Evolutionary conservation across 2,888 invertebrate genomes (phyloP), one percentile per base, ranked within the genome.

Genomic region (Tenthredo livida): DNA sequence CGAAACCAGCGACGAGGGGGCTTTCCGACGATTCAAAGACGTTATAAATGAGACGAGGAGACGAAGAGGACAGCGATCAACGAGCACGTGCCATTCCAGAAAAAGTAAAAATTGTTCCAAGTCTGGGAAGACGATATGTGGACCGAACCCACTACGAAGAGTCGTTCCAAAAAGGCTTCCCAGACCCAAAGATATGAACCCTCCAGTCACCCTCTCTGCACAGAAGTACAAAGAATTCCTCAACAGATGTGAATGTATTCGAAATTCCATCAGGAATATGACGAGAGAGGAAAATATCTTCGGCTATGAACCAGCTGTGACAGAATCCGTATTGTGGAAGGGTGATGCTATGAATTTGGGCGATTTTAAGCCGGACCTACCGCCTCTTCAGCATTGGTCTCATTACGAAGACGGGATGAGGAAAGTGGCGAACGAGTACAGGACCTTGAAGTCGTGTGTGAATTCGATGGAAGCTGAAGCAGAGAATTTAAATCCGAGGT

Each of bases 381-480:
- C 85, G 9, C 86, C 85, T 10, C 85, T 86, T 5, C 84, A 83
- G 65, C 85, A 86, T 77, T 87, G 86, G 88, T 85, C 84, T 2
- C 84, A 87, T 54, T 86, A 73, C 75, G 86, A 85, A 9, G 78
- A 88, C 21, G 86, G 86, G 47, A 80, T 87, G 84, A 80, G 37
- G n/a, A 86, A 86, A 67, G 73, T 88, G 12, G 75, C 86, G 37
- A 84, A 87, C n/a, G 88, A 88, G 77, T 89, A 89, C 85, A 86
- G 73, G 58, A 78, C 84, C 7, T 70, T 88, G 4, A 58, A 87
- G 15, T 86, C 86, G 2, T 84, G 84, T 10, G 75, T 89, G 25
- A 86, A 84, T 21, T 85, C 84, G 21, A 87, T 88, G 29, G 86
- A 87, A 72, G 78, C 85, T 9, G 85, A 87, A 47, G 85, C 86